Base-by-base conservation (phyloP, 2,113 vertebrate genomes). In the Chionomys nivalis region DNA sequence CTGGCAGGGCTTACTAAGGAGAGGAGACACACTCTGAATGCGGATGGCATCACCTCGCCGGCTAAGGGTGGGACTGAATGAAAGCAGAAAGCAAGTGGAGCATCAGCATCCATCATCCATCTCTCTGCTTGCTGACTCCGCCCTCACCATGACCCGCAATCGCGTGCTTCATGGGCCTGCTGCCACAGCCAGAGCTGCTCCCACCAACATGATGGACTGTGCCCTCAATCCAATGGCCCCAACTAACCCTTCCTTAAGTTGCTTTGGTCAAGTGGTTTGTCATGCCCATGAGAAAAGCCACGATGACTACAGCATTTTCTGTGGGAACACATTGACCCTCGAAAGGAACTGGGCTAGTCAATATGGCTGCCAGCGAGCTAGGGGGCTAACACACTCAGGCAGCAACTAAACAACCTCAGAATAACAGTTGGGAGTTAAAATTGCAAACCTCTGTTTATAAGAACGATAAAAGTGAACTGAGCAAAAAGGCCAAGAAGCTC, bases 361-460 rank as follows among this genome's bases (percentile, higher is more conserved):
- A 2, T 19, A 26, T 36, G 75, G 55, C 19, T 0, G 0, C 47
- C 21, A 49, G 78, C 8, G 13, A 42, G 65, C 24, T 31, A 77
- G 77, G 70, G 76, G 55, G 11, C 42, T 49, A 44, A 19, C 1
- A 1, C 5, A 17, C 12, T 12, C 9, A 82, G 31, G 33, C 61
- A 55, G 12, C 1, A 4, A 66, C 39, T 0, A 19, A 19, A 31
- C 4, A 17, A 28, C 1, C 1, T 66, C 16, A 1, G 42, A 93
- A 31, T 26, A 72, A 65, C 58, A 65, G 68, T 13, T 33, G 44
- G 77, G 36, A 90, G 79, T 11, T 70, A 49, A 76, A 76, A 87
- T n/a, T 76, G 36, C 73, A 93, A 93, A 85, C 6, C 49, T 17
- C 4, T 65, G 23, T 94, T 97, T 68, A 82, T 63, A 92, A 77